phyloP scores from a whole-genome alignment of 2,888 invertebrate genomes.

The Patella ulyssiponensis region DNA sequence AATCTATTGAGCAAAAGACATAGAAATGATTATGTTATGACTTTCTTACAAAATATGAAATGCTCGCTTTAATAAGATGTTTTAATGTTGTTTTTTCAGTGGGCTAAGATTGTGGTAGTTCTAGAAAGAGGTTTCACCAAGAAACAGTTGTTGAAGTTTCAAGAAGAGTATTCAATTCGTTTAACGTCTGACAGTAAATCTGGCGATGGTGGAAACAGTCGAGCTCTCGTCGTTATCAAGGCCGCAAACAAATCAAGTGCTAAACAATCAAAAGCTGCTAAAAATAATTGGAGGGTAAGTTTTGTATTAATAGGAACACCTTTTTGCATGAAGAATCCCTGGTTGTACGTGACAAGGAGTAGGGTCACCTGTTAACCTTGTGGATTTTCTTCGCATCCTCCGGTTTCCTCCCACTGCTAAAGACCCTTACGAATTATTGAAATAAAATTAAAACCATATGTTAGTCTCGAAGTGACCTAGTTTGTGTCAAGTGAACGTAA shows the following conservation, averaged over 20 bases:
- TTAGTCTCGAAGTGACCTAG: too few relatives aligned
- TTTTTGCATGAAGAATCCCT: too few relatives aligned
- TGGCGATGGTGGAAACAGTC: slow-evolving; percentile 74
- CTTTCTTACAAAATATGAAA: too few relatives aligned
- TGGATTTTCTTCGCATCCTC: too few relatives aligned
- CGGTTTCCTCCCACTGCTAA: too few relatives aligned
- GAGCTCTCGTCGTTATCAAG: slow-evolving; percentile 98
- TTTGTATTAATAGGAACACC: neutral
- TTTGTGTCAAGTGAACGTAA: too few relatives aligned
- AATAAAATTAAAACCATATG: too few relatives aligned
- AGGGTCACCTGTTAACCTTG: too few relatives aligned
- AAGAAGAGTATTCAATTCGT: slow-evolving; percentile 95
- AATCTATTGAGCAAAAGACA: too few relatives aligned
- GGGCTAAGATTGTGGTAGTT: slow-evolving; percentile 98
- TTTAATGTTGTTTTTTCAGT: slow-evolving; percentile 76
- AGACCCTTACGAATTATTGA: too few relatives aligned
- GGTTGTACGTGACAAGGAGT: too few relatives aligned
- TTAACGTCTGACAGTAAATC: slow-evolving; percentile 76
- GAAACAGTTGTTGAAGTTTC: slow-evolving; percentile 89
- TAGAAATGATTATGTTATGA: too few relatives aligned
- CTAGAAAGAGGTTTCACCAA: slow-evolving; percentile 93
- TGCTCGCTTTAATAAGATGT: neutral
- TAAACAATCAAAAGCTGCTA: slow-evolving; percentile 94
- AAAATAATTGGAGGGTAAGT: slow-evolving; percentile 95
- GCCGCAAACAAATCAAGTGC: slow-evolving; percentile 96